phyloP scores from a whole-genome alignment of 2,797 vertebrate species.

The Semotilus atromaculatus region DNA sequence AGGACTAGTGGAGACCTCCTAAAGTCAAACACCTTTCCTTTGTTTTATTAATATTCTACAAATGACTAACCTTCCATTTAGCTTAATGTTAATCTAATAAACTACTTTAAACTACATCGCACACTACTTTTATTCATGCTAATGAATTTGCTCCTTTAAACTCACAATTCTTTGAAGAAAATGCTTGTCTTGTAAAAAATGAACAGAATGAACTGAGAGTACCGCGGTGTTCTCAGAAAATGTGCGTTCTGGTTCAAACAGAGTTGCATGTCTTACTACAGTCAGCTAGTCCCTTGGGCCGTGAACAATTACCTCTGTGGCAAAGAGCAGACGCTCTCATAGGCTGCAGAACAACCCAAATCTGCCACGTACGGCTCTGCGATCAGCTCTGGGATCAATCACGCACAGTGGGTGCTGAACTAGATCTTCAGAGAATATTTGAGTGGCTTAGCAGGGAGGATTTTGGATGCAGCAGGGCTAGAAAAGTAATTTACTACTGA shows the following conservation, averaged over 20 bases:
- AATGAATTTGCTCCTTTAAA: slow-evolving; percentile 44
- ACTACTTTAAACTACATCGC: neutral
- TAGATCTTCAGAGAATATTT: slow-evolving; percentile 43
- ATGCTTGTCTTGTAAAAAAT: neutral
- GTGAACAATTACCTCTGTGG: slow-evolving; percentile 39
- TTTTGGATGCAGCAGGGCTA: slow-evolving; percentile 43
- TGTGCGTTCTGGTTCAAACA: slow-evolving; percentile 14
- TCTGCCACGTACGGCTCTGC: slow-evolving; percentile 24
- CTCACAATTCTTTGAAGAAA: slow-evolving; percentile 7
- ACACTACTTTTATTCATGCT: slow-evolving; percentile 19
- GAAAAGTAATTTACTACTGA: slow-evolving; percentile 45
- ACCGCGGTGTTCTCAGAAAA: slow-evolving; percentile 27
- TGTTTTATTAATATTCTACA: slow-evolving; percentile 1
- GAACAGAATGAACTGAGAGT: neutral
- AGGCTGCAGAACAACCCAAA: slow-evolving; percentile 15
- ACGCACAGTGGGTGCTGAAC: slow-evolving; percentile 20
- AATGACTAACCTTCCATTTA: slow-evolving; percentile 48
- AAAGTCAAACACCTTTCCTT: neutral
- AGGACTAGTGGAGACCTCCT: neutral
- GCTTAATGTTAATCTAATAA: slow-evolving; percentile 26
- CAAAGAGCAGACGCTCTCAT: slow-evolving; percentile 18
- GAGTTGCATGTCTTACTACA: slow-evolving; percentile 31
- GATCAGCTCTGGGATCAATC: slow-evolving; percentile 40
- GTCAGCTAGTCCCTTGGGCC: slow-evolving; percentile 26
- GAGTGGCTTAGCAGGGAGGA: slow-evolving; percentile 40